Evolutionary conservation across 2,888 invertebrate genomes (phyloP).

Genomic region (Kryphioiulus occultus): DNA sequence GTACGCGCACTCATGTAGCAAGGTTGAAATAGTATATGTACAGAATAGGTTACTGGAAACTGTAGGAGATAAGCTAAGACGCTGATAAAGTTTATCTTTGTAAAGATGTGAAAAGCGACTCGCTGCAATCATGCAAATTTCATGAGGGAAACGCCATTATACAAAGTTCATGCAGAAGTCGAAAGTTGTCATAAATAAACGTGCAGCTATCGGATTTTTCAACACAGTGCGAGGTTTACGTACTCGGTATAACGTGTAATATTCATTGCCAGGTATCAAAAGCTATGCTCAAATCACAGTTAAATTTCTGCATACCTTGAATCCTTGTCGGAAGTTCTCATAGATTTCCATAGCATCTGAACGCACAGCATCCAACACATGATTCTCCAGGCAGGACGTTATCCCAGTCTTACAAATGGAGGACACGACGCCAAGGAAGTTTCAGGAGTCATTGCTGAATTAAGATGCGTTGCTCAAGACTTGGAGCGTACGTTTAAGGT

Average conservation of each 20-base stretch:
- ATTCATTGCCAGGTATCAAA: background rate
- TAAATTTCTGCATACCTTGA: background rate
- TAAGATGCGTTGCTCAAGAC: background rate
- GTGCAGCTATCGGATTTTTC: background rate
- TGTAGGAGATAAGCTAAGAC: conserved; percentile 10
- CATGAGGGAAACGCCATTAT: background rate
- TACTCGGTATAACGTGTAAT: background rate
- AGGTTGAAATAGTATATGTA: background rate
- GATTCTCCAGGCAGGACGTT: conserved; percentile 12
- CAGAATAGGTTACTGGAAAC: background rate
- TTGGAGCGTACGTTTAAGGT: no score
- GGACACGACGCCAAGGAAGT: background rate
- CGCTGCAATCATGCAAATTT: conserved; percentile 3
- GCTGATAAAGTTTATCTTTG: conserved; percentile 1
- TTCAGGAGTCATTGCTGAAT: background rate
- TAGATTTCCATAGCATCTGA: conserved; percentile 42
- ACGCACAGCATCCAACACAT: conserved; percentile 42
- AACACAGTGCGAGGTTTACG: background rate
- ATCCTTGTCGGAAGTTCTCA: conserved; percentile 22
- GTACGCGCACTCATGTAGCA: background rate
- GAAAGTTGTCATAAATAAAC: background rate
- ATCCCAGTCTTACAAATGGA: background rate
- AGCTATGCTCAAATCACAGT: no score
- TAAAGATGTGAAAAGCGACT: conserved; percentile 7
- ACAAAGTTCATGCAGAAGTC: background rate